Percentiles rank a stretch among this genome's conserved stretches.
These are phyloP conservation scores for Dicaeum eximium DNA, from an alignment of 2,113 vertebrate species.

Conservation along the genomic window DNA sequence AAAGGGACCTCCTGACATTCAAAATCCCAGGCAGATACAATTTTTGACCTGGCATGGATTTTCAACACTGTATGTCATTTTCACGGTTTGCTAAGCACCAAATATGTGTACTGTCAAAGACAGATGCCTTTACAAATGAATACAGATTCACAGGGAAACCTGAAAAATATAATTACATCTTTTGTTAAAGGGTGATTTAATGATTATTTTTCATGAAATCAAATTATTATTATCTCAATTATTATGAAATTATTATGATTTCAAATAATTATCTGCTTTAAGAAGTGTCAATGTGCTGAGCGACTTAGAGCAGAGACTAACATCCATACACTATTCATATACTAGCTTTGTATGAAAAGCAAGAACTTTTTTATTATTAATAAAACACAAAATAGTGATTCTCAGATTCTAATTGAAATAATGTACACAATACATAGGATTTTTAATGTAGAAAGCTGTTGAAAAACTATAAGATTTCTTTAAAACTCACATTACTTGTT, in stretches of 20 bases:
- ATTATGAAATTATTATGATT: background rate
- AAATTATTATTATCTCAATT: background rate
- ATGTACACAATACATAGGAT: fast-evolving
- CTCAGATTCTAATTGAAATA: background rate
- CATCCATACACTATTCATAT: background rate
- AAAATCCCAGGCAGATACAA: background rate
- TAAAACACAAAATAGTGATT: background rate
- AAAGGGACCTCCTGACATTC: background rate
- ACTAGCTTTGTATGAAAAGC: background rate
- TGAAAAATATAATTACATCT: background rate
- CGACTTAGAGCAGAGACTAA: background rate
- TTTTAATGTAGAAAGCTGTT: background rate
- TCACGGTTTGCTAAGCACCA: background rate
- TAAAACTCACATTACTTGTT: background rate
- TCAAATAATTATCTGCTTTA: background rate
- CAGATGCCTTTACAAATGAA: background rate
- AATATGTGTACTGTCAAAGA: background rate
- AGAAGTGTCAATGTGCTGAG: background rate
- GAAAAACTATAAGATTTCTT: background rate
- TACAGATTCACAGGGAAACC: background rate
- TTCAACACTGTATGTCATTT: background rate
- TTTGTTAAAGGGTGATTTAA: background rate
- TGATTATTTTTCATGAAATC: background rate
- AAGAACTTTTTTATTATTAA: background rate
- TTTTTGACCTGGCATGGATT: background rate